phyloP scores from a whole-genome alignment of 2,888 invertebrate genomes.

The Cantharis rufa region DNA sequence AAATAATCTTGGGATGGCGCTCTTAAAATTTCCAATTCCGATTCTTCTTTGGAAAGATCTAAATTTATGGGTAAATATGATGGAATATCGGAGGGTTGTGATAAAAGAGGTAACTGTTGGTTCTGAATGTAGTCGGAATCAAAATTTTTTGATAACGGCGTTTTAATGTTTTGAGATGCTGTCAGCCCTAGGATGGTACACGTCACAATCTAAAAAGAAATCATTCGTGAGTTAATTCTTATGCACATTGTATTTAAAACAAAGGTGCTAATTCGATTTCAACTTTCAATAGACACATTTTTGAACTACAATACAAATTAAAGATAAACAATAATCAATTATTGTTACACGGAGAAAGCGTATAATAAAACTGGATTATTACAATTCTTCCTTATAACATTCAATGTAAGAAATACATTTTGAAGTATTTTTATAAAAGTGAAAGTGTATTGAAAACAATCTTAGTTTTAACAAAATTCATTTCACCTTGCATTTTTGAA shows the following conservation, averaged over 20 bases:
- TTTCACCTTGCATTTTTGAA: background rate
- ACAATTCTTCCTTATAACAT: background rate
- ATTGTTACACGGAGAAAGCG: background rate
- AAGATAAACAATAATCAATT: background rate
- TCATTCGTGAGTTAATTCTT: background rate
- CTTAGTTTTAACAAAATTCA: background rate
- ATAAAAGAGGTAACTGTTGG: background rate
- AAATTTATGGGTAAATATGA: conserved; percentile 40
- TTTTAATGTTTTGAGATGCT: conserved; percentile 22
- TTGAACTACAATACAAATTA: background rate
- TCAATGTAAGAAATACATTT: background rate
- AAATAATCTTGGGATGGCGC: conserved; percentile 39
- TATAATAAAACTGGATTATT: background rate
- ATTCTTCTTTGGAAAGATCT: conserved; percentile 45
- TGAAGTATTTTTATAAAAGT: background rate
- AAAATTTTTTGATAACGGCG: conserved; percentile 20
- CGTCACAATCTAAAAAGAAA: conserved; percentile 10
- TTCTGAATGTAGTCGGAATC: conserved; percentile 5
- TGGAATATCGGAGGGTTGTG: conserved; percentile 20
- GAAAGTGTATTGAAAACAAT: background rate
- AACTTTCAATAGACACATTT: background rate
- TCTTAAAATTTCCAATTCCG: conserved; percentile 36
- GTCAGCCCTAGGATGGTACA: conserved; percentile 11
- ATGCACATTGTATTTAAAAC: background rate
- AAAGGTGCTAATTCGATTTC: background rate